Evolutionary conservation across 2,113 vertebrate species (phyloP).

Genomic region (Myrmecophaga tridactyla): DNA sequence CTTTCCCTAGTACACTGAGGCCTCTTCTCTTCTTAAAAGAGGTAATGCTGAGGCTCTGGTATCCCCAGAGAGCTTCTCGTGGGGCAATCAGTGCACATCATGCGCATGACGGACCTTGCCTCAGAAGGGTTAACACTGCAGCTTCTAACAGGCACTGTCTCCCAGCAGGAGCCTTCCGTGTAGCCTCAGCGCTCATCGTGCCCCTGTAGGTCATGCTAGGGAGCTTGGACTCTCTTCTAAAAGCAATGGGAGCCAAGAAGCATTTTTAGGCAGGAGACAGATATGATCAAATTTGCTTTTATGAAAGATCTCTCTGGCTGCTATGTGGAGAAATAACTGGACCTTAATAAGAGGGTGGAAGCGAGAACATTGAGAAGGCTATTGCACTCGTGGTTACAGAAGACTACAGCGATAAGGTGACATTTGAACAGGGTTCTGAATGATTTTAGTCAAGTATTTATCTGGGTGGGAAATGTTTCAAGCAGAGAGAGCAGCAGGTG

Average conservation of each 20-base stretch:
- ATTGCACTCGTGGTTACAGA: neutral
- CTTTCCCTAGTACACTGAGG: neutral
- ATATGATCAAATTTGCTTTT: neutral
- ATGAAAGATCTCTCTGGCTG: conserved; percentile 28
- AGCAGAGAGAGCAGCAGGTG: neutral
- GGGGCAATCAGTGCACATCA: neutral
- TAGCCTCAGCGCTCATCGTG: neutral
- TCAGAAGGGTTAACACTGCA: neutral
- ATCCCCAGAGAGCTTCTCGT: neutral
- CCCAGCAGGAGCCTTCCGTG: neutral
- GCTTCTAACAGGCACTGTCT: neutral
- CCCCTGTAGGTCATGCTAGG: neutral
- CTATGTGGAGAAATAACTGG: neutral
- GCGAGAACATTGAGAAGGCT: neutral
- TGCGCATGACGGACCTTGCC: neutral
- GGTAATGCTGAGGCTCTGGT: neutral
- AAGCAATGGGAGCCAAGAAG: neutral
- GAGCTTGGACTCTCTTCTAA: neutral
- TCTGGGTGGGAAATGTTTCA: neutral
- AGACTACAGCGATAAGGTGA: neutral
- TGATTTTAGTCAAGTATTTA: neutral
- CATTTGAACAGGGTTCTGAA: neutral
- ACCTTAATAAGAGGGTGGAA: neutral
- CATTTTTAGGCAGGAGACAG: neutral
- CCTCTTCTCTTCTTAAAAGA: neutral